Evolutionary conservation across 1,140 invertebrate species (phyloP), one percentile per base, ranked within the genome.

Genomic region (Trichonephila clavipes): DNA sequence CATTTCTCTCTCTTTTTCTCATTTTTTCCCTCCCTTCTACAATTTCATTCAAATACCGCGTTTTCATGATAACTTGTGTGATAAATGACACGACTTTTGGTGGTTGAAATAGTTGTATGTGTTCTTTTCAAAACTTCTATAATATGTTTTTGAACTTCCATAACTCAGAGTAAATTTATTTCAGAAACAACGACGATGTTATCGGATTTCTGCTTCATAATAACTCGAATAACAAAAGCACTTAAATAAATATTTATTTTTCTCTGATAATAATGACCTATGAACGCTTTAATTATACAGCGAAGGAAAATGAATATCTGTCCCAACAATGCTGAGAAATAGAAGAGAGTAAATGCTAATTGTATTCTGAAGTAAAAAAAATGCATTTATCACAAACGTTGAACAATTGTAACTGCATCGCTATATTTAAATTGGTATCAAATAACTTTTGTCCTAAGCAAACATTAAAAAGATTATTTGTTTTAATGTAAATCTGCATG

Each of bases 21-120:
- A n/a, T 40, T 44, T 51, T 18, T 40, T 82, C 58, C 10, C 21
- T 51, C 82, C 34, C 2, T 59, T 28, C 86, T 28, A 58, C 86
- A 88, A 88, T 88, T 88, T 88, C 86, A 88, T 88, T 88, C 86
- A 88, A 88, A 88, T 88, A 88, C 58, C 58, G 59, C 86, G 59
- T 62, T 87, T 87, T 64, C 34, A 88, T 64, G 61, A 88, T 88
- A 88, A 88, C 86, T 88, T 58, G 86, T 40, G 64, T 88, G 61
- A 88, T 88, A 88, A 88, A 88, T 66, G 61, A 28, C 86, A 19
- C 10, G 59, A 88, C 58, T 88, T 86, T 62, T 86, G 85, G 51
- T 86, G 51, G 28, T 88, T 66, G 86, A 88, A 88, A 88, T 88
- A 88, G 86, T 88, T 85, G 82, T 85, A 44, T 51, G 82, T 51